Conservation (phyloP, 1,140 invertebrate species). For the Bombus soroeensis region DNA sequence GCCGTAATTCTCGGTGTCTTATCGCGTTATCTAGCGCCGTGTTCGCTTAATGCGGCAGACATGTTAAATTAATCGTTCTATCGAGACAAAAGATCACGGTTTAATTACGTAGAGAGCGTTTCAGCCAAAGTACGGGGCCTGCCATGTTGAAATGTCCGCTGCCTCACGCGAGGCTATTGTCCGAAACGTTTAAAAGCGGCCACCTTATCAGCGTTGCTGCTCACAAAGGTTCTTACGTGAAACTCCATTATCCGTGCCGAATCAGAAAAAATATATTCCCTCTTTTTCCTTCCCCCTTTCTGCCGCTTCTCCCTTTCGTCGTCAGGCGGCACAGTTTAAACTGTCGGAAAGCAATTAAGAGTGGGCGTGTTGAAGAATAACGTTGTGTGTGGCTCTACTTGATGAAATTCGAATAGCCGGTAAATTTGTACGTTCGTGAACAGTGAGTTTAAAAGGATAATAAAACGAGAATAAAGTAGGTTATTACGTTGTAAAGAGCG, state of each 20-base stretch:
- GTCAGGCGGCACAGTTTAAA: not conserved
- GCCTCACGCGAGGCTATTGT: constrained; percentile 42
- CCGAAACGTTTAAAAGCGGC: constrained; percentile 38
- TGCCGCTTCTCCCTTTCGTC: not conserved
- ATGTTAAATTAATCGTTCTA: constrained; percentile 50
- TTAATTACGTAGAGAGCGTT: constrained; percentile 48
- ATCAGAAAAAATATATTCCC: not conserved
- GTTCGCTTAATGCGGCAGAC: constrained; percentile 29
- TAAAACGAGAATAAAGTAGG: not conserved
- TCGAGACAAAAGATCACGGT: constrained; percentile 54
- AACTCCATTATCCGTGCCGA: constrained; percentile 20
- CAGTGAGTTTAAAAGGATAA: not conserved
- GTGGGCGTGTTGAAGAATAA: not conserved
- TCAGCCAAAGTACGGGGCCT: not conserved
- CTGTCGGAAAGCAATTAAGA: constrained; percentile 2
- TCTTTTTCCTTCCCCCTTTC: not conserved
- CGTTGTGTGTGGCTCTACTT: not conserved
- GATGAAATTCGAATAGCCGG: not conserved
- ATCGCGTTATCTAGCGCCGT: constrained; percentile 3
- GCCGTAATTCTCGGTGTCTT: constrained; percentile 6
- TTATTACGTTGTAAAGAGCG: not conserved
- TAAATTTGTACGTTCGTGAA: not conserved
- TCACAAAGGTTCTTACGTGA: constrained; percentile 26
- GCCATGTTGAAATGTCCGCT: constrained; percentile 16
- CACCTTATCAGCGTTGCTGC: constrained; percentile 28